Evolutionary conservation across 2,888 invertebrate genomes (phyloP).

Genomic region (Acrocera orbiculus): DNA sequence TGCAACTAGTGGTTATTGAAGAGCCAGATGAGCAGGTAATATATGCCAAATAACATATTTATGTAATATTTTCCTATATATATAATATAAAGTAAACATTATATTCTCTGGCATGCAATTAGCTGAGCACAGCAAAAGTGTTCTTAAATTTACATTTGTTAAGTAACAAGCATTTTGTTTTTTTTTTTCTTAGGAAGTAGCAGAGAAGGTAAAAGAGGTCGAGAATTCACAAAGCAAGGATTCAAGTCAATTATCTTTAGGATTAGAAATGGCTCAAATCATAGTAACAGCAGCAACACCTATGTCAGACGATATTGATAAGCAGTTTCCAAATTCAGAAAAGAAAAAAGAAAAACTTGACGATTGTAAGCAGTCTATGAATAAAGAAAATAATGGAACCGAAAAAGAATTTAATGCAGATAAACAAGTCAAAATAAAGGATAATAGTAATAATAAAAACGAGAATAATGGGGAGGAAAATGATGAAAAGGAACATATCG

Average conservation of each 20-base stretch:
- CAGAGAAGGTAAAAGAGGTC: no score
- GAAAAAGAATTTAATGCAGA: neutral
- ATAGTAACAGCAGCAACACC: constrained; percentile 89
- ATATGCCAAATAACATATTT: constrained; percentile 1
- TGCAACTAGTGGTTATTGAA: constrained; percentile 10
- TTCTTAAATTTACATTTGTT: no score
- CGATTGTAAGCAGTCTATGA: no score
- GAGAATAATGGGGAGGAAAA: constrained; percentile 13
- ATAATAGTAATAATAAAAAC: constrained; percentile 3
- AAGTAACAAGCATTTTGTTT: no score
- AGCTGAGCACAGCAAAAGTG: no score
- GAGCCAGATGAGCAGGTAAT: constrained; percentile 9
- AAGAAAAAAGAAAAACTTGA: no score
- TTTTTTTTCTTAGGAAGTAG: no score
- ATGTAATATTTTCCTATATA: no score
- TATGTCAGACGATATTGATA: constrained; percentile 67
- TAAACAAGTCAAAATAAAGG: neutral
- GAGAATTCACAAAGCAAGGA: no score
- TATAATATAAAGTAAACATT: no score
- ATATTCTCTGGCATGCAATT: no score
- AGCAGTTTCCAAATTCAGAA: constrained; percentile 62
- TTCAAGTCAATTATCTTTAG: no score
- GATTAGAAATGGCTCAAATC: constrained; percentile 72
- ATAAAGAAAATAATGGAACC: constrained; percentile 10
- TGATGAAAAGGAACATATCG: constrained; percentile 18